phyloP scores from a whole-genome alignment of 2,797 vertebrate genomes.

The Paratrypauchen microcephalus region DNA sequence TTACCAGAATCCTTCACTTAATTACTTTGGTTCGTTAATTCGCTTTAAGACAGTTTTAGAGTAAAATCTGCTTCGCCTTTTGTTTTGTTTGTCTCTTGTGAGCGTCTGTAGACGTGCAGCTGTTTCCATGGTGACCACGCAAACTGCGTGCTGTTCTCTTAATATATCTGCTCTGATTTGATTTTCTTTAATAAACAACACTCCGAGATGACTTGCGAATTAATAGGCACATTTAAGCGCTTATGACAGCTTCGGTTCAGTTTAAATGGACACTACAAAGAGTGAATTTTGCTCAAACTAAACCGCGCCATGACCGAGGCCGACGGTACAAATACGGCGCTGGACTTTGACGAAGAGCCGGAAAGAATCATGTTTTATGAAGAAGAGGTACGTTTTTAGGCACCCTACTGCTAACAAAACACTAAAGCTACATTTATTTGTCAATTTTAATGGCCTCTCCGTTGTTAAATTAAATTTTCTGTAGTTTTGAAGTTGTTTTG shows the following conservation, averaged over 20 bases:
- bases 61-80: not conserved
- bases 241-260: too few relatives aligned
- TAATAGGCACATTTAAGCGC: too few relatives aligned
- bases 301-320: not conserved
- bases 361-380: slow-evolving; percentile 10
- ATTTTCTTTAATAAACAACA: not conserved
- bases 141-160: not conserved
- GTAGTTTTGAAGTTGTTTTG: too few relatives aligned
- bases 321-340: not conserved
- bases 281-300: not conserved
- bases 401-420: too few relatives aligned
- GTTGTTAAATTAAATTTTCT: too few relatives aligned
- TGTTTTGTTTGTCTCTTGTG: not conserved
- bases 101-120: slow-evolving; percentile 11
- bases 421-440: too few relatives aligned
- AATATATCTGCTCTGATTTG: not conserved
- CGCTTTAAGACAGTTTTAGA: too few relatives aligned
- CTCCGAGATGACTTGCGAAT: too few relatives aligned
- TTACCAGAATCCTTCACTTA: too few relatives aligned
- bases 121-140: slow-evolving; percentile 66
- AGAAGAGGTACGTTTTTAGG: slow-evolving; percentile 19
- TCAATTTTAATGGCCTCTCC: too few relatives aligned
- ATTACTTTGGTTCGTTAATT: too few relatives aligned
- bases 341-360: slow-evolving; percentile 45
- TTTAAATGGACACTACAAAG: too few relatives aligned